Evolutionary conservation across 2,888 invertebrate genomes (phyloP).

Genomic region (Himalopsyche anomala): DNA sequence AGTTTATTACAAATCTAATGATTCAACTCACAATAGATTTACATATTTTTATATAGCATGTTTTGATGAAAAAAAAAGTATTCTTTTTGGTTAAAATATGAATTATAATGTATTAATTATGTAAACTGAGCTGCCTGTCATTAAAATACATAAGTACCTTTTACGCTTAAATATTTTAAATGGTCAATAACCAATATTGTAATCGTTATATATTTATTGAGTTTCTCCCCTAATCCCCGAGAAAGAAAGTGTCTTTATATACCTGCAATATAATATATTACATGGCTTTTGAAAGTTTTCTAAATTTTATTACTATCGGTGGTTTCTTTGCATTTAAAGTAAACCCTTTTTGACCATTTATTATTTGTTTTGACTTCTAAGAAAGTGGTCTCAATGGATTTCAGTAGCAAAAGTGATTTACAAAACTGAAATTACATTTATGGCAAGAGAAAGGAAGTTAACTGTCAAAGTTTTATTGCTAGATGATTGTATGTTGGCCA

Average conservation of each 20-base stretch:
- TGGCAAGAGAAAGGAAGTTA: conserved; percentile 30
- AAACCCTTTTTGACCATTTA: conserved; percentile 2
- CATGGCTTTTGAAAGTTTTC: neutral
- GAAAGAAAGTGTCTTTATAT: neutral
- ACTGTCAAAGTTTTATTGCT: conserved; percentile 2
- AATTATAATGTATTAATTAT: no score
- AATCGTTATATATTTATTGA: no score
- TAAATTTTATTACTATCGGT: neutral
- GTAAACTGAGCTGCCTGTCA: no score
- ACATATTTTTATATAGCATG: no score
- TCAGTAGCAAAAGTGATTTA: conserved; percentile 11
- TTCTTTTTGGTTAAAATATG: no score
- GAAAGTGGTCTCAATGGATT: neutral
- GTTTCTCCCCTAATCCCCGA: neutral
- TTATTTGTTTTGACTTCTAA: conserved; percentile 17
- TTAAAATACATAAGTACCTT: no score
- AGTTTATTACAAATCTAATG: no score
- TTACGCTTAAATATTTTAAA: no score
- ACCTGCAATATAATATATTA: neutral
- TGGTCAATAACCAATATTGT: no score
- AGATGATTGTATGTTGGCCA: neutral
- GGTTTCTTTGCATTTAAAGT: neutral
- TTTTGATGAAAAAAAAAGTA: no score
- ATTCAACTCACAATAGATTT: no score
- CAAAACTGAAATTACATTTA: neutral